Percentiles rank a stretch among this genome's conserved stretches.
Evolutionary conservation across 2,113 vertebrate species (phyloP).

Genomic region (Meleagris gallopavo): DNA sequence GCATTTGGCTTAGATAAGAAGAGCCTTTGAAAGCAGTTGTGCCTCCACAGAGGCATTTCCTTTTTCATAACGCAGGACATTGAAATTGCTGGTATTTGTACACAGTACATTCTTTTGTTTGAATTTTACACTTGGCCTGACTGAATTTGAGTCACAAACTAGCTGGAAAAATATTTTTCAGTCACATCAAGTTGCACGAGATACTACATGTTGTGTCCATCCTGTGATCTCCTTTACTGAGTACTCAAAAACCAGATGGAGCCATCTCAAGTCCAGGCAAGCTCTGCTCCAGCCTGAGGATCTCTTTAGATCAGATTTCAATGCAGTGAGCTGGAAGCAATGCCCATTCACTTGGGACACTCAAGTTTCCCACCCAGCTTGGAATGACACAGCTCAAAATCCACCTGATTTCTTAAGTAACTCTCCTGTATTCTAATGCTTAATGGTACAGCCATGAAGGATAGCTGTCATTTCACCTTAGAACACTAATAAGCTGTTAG

Average conservation of each 20-base stretch:
- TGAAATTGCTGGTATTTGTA: background rate
- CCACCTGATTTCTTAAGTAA: background rate
- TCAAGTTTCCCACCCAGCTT: background rate
- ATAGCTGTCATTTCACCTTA: background rate
- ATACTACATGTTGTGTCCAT: background rate
- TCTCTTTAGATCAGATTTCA: background rate
- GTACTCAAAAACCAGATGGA: background rate
- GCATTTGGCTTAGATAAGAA: slow-evolving; percentile 32
- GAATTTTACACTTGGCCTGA: background rate
- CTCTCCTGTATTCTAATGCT: background rate
- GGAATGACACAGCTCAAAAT: background rate
- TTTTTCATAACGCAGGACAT: background rate
- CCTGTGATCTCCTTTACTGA: background rate
- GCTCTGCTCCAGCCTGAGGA: background rate
- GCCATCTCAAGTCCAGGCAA: accelerated
- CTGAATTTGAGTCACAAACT: background rate
- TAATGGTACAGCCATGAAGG: background rate
- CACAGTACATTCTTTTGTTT: accelerated
- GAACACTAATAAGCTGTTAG: background rate
- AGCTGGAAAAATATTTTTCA: background rate
- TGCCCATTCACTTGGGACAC: background rate
- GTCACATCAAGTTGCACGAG: background rate
- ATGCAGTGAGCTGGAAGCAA: background rate
- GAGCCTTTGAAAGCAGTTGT: background rate
- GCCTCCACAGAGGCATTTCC: background rate